These are phyloP conservation scores for Ctenochaetus hawaiiensis DNA, from an alignment of 2,797 vertebrate species.

Conservation along the genomic window DNA sequence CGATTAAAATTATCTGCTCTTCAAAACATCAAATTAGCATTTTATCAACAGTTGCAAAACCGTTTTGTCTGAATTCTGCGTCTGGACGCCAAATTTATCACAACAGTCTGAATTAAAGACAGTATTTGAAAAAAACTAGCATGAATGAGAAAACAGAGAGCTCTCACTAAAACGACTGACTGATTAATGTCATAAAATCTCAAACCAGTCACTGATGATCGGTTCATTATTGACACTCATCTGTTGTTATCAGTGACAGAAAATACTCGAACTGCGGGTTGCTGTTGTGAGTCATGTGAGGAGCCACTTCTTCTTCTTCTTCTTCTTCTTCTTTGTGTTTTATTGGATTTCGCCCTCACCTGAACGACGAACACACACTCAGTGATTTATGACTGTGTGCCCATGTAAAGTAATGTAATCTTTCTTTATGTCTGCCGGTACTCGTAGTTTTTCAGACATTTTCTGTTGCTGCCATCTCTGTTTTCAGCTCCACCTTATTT, in stretches of 20 bases:
- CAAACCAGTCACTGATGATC: not conserved
- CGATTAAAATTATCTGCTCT: too few species aligned
- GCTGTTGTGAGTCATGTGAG: not conserved
- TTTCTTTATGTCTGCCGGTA: constrained; percentile 27
- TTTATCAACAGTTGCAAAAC: too few species aligned
- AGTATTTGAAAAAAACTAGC: too few species aligned
- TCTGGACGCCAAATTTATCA: too few species aligned
- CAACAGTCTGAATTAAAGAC: too few species aligned
- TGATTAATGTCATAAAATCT: not conserved
- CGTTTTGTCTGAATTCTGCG: too few species aligned
- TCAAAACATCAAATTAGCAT: too few species aligned
- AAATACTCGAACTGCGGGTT: not conserved
- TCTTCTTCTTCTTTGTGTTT: constrained; percentile 19
- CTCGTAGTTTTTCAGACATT: constrained; percentile 25
- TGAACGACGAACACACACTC: constrained; percentile 1
- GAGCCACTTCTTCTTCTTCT: not conserved
- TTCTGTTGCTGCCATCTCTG: constrained; percentile 36
- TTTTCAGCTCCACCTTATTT: constrained; percentile 54
- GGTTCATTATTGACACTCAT: not conserved
- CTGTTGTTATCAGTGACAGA: not conserved
- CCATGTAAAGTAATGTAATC: constrained; percentile 25
- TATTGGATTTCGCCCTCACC: constrained; percentile 27
- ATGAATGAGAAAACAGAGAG: not conserved
- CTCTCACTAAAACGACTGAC: not conserved
- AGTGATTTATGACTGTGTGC: constrained; percentile 27